Base-by-base conservation (phyloP, 2,888 invertebrate genomes). In the Coecobrya sp. region DNA sequence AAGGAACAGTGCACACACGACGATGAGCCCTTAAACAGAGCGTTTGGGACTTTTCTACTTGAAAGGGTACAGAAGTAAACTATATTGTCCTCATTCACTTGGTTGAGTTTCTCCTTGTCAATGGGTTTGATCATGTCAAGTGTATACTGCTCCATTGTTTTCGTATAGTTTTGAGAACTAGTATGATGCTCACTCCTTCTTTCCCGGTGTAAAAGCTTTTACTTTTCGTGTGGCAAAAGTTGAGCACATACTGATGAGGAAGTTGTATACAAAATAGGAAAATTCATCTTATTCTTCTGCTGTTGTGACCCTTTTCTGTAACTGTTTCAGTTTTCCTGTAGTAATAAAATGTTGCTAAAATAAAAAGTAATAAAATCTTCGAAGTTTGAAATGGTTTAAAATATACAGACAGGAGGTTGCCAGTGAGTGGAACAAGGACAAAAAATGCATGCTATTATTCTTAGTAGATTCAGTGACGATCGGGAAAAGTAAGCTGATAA, bases 81-180 rank as follows among this genome's bases (percentile, higher is more conserved):
- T 62, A 84, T 65, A 84, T 65, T 65, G 84, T 84, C 45, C 19
- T 62, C 30, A 65, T 84, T 16, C 65, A 62, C 76, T 36, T 49
- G 76, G 25, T 19, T 70, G 70, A 70, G 70, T 36, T 84, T 84
- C 55, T 65, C 65, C 45, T 45, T 65, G 84, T 84, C 62, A 65
- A 65, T 84, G 65, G 84, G 65, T 65, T 84, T 84, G 84, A 65
- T 84, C 84, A 70, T 70, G 70, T 0, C 8, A 62, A 3, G 59
- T 62, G n/a, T 62, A 16, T n/a, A 22, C 16, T 62, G 22, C 8
- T 22, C 59, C 8, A 11, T 7, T 27, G 68, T 36, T 36, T 70
- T 36, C 30, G 2, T n/a, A 30, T 7, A 27, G n/a, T 36, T 68
- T 5, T 30, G 3, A 25, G n/a, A 36, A 36, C 36, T 7, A 36